These are phyloP conservation scores for Tipula helvola DNA, from an alignment of 2,888 invertebrate species.

Conservation along the genomic window DNA sequence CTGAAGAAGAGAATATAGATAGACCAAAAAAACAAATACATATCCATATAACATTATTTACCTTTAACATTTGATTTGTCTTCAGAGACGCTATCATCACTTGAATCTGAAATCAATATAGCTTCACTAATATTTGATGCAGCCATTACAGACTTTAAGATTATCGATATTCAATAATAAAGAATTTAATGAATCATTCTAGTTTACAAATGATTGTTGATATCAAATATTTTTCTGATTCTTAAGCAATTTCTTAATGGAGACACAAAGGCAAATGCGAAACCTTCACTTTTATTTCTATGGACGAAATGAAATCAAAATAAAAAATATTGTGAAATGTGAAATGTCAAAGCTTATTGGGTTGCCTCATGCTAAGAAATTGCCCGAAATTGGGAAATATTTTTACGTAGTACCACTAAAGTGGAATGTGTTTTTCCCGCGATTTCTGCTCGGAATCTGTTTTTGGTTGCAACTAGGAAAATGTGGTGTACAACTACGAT, in stretches of 20 bases:
- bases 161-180: background rate
- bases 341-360: background rate
- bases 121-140: background rate
- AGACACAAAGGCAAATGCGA: background rate
- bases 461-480: too few relatives aligned
- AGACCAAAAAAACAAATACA: background rate
- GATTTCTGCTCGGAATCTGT: too few relatives aligned
- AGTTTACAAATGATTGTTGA: background rate
- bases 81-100: background rate
- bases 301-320: background rate
- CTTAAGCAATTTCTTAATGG: background rate
- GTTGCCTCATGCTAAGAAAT: background rate
- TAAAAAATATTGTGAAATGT: background rate
- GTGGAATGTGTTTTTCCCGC: too few relatives aligned
- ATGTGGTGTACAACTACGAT: too few relatives aligned
- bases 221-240: background rate
- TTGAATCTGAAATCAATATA: background rate
- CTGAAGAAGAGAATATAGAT: conserved; percentile 13
- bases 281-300: background rate
- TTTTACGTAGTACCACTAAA: background rate
- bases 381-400: background rate
- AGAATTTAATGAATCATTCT: background rate
- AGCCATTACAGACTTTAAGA: background rate
- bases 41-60: background rate
- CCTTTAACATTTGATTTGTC: background rate